Percentiles rank a stretch among this genome's conserved stretches.
These are phyloP conservation scores for Hypomecis punctinalis DNA, from an alignment of 2,888 invertebrate species.

Conservation along the genomic window DNA sequence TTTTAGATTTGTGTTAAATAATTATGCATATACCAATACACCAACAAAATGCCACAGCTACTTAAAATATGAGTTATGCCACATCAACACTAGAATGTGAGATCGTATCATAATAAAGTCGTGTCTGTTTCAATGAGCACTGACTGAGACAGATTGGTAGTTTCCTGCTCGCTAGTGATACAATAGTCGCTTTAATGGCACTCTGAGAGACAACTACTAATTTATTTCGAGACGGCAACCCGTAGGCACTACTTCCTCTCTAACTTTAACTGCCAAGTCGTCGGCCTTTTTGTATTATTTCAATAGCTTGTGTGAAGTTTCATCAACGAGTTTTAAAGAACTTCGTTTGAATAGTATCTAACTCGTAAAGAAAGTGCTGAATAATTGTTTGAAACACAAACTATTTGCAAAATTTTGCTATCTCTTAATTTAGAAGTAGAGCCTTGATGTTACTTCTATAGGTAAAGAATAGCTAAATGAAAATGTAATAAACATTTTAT, in stretches of 20 bases:
- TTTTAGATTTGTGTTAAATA: no score
- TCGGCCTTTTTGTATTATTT: conserved; percentile 43
- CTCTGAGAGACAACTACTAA: conserved; percentile 67
- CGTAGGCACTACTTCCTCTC: conserved; percentile 53
- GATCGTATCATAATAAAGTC: no score
- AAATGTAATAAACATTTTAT: no score
- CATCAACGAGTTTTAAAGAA: background rate
- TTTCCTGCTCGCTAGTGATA: conserved; percentile 73
- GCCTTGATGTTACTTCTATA: no score
- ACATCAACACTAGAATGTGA: no score
- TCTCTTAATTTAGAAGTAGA: no score
- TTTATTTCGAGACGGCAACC: conserved; percentile 64
- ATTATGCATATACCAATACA: no score
- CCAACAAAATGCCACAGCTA: no score
- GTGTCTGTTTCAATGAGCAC: conserved; percentile 61
- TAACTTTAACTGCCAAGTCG: conserved; percentile 42
- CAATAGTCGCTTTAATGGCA: conserved; percentile 60
- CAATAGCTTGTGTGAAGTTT: conserved; percentile 12
- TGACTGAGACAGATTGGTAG: conserved; percentile 70
- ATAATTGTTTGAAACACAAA: background rate
- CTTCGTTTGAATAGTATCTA: background rate
- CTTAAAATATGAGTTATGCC: no score
- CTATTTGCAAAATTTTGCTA: no score
- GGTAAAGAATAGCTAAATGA: no score
- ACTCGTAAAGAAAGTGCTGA: background rate